phyloP scores from a whole-genome alignment of 2,113 vertebrate genomes.

The Sciurus niger region DNA sequence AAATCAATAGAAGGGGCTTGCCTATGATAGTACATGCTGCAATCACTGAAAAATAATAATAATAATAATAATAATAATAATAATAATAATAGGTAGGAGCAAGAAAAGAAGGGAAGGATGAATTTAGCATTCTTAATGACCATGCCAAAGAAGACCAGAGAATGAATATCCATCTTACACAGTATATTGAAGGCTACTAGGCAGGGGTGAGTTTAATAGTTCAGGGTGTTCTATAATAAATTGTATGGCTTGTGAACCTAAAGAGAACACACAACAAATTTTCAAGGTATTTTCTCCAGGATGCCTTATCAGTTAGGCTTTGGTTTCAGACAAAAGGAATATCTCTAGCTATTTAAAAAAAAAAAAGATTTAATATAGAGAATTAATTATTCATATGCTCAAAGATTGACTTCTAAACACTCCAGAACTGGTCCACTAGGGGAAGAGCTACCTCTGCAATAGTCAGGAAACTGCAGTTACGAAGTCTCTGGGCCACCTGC shows the following conservation, averaged over 20 bases:
- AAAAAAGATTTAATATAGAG: background rate
- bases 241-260: background rate
- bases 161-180: background rate
- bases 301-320: slow-evolving; percentile 13
- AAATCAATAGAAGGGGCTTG: background rate
- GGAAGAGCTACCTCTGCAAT: background rate
- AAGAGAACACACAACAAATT: background rate
- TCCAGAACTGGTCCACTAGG: background rate
- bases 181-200: background rate
- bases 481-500: background rate
- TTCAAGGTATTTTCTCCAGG: slow-evolving; percentile 34
- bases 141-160: background rate
- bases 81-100: background rate
- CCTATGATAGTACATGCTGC: background rate
- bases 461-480: background rate
- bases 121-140: background rate
- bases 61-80: background rate
- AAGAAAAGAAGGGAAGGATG: slow-evolving; percentile 3
- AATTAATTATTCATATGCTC: background rate
- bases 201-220: background rate
- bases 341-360: background rate
- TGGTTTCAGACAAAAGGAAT: background rate
- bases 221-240: background rate
- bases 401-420: background rate
- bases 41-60: background rate